Conservation (phyloP, 2,113 vertebrate species). For the Thermophis baileyi region DNA sequence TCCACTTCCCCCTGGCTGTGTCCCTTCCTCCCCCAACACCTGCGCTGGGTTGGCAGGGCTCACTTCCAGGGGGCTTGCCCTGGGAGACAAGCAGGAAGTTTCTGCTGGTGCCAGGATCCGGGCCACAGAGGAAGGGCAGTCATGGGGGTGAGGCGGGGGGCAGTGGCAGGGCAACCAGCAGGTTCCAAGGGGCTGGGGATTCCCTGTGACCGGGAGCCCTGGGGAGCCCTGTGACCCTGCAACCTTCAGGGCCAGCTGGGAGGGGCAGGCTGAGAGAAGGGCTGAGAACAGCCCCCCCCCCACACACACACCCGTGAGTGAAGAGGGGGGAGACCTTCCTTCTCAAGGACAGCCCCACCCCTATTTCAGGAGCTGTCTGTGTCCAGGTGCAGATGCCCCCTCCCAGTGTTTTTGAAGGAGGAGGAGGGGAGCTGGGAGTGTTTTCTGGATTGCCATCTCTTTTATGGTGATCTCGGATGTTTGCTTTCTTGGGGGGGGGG, state of each 20-base stretch:
- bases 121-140: neutral
- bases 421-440: neutral
- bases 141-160: too few species aligned
- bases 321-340: neutral
- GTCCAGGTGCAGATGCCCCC: neutral
- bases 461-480: neutral
- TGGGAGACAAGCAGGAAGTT: neutral
- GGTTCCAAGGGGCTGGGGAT: neutral
- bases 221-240: neutral
- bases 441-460: neutral
- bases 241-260: neutral
- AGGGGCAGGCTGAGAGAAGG: neutral
- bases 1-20: too few species aligned
- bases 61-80: neutral
- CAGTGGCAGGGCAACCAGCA: too few species aligned
- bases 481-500: neutral
- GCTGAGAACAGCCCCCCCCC: neutral
- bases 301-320: accelerated
- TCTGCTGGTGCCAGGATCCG: neutral
- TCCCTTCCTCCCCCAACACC: neutral
- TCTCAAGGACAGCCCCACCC: neutral
- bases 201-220: too few species aligned
- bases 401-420: neutral
- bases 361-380: neutral
- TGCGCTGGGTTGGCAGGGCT: neutral